phyloP scores from a whole-genome alignment of 2,888 invertebrate species.

The Campoplex capitator region DNA sequence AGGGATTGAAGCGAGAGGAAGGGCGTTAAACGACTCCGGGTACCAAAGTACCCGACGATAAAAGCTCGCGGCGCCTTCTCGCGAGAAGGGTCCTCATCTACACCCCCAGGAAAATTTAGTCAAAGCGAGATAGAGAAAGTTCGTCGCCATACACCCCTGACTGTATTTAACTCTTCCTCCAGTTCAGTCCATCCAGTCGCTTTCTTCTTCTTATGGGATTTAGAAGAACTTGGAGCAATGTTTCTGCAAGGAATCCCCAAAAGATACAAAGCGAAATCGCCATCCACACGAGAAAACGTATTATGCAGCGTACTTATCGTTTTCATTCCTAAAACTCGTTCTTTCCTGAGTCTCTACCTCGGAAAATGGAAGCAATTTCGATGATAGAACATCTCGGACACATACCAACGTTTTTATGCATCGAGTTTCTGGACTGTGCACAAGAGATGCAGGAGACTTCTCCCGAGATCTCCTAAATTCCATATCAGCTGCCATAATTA shows the following conservation, averaged over 20 bases:
- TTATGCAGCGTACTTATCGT: conserved; percentile 14
- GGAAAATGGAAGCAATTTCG: background rate
- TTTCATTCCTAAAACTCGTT: conserved; percentile 19
- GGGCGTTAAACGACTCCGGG: conserved; percentile 72
- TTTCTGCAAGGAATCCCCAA: background rate
- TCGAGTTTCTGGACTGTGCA: background rate
- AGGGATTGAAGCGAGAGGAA: conserved; percentile 51
- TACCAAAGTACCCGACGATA: conserved; percentile 71
- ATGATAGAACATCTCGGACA: background rate
- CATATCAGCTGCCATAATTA: too few species aligned
- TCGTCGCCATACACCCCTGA: conserved; percentile 34
- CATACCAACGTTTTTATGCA: background rate
- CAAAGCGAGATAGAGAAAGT: conserved; percentile 56
- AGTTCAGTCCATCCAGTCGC: background rate
- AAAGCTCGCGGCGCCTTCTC: conserved; percentile 69
- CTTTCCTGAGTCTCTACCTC: background rate
- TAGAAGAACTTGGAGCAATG: conserved; percentile 33
- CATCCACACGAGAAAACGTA: conserved; percentile 29
- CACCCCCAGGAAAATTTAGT: conserved; percentile 47
- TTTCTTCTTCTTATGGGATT: conserved; percentile 4
- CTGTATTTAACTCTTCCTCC: conserved; percentile 27
- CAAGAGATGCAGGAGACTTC: too few species aligned
- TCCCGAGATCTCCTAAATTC: too few species aligned
- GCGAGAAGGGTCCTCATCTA: conserved; percentile 53
- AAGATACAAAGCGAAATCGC: conserved; percentile 33